Evolutionary conservation across 2,797 vertebrate genomes (phyloP).

Genomic region (Mionectes olivaceus): DNA sequence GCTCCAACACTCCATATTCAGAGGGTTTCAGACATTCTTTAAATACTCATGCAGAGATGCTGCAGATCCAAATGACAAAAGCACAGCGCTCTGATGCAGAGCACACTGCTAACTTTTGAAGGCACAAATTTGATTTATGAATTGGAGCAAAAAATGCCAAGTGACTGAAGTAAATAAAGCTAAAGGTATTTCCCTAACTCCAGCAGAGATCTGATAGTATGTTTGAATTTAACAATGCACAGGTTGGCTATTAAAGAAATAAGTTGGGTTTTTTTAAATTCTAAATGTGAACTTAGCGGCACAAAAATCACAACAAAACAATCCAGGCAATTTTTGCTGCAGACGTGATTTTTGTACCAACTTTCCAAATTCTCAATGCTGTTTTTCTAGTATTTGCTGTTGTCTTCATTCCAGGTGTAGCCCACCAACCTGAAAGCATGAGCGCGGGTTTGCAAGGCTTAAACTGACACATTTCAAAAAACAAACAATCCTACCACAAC

Average conservation of each 20-base stretch:
- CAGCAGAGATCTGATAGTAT: neutral
- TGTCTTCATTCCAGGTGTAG: neutral
- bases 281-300: neutral
- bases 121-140: neutral
- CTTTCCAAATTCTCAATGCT: neutral
- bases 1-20: neutral
- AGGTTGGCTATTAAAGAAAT: neutral
- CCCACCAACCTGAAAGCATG: fast-evolving
- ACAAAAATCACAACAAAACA: neutral
- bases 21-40: neutral
- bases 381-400: neutral
- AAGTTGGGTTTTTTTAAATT: neutral
- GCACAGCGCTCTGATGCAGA: neutral
- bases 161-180: neutral
- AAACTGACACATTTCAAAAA: neutral
- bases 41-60: neutral
- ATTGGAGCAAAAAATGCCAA: neutral
- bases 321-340: neutral
- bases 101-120: neutral
- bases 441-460: neutral
- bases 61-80: neutral
- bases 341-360: neutral
- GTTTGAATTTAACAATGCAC: neutral
- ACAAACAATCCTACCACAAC: neutral
- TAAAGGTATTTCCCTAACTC: neutral